phyloP scores from a whole-genome alignment of 2,797 vertebrate species.

The Enteromius viviparus region DNA sequence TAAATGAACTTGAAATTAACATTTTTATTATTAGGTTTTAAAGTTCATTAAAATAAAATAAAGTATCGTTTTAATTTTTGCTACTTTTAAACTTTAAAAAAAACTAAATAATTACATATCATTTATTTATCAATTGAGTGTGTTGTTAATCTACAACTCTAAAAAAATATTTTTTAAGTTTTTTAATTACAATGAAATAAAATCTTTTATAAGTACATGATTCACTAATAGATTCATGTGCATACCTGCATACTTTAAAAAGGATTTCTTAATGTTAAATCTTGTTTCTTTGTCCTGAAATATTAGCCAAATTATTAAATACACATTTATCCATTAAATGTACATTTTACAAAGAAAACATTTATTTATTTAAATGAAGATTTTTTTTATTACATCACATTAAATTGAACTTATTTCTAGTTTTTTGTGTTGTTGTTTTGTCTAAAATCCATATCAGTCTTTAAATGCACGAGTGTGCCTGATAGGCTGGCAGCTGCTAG shows the following conservation, averaged over 20 bases:
- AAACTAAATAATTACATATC: not conserved
- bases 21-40: not conserved
- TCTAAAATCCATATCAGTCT: not conserved
- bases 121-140: not conserved
- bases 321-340: not conserved
- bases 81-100: too few species aligned
- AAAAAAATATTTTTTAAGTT: not conserved
- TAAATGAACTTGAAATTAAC: not conserved
- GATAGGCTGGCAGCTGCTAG: slow-evolving; percentile 21
- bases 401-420: not conserved
- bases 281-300: not conserved
- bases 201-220: not conserved
- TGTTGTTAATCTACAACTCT: not conserved
- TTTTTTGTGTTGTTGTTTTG: not conserved
- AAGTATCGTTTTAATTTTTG: not conserved
- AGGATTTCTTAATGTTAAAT: too few species aligned
- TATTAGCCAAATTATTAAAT: not conserved
- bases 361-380: not conserved
- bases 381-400: not conserved
- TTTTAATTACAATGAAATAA: not conserved
- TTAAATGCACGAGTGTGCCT: not conserved
- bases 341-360: not conserved
- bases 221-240: not conserved
- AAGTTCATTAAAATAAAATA: not conserved
- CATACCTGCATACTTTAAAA: not conserved